phyloP scores from a whole-genome alignment of 2,797 vertebrate species.

The Cichlasoma orientale region DNA sequence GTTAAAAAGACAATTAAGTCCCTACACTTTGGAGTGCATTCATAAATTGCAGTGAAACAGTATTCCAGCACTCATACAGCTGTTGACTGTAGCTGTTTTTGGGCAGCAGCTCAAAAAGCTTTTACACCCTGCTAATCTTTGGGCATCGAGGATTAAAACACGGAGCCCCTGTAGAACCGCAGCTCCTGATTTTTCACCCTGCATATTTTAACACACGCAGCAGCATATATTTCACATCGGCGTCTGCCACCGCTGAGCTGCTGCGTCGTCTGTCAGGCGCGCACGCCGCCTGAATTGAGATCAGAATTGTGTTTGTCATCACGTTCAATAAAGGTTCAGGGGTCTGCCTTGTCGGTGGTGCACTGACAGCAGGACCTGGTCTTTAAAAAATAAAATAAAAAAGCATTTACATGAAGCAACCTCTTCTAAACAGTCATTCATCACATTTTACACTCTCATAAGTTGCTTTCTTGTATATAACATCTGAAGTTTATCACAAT shows the following conservation, averaged over 20 bases:
- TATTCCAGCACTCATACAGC: background rate
- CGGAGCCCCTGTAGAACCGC: background rate
- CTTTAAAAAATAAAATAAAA: background rate
- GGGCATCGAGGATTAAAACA: conserved; percentile 39
- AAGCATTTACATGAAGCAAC: background rate
- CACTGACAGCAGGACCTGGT: background rate
- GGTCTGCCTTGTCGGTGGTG: conserved; percentile 14
- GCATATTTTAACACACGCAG: conserved; percentile 60
- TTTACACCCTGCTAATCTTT: conserved; percentile 13
- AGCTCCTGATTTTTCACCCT: conserved; percentile 43
- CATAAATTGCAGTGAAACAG: background rate
- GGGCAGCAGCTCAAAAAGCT: background rate
- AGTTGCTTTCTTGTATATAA: background rate
- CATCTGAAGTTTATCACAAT: background rate
- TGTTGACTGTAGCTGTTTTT: background rate
- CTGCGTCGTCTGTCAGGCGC: conserved; percentile 42
- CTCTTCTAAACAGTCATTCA: background rate
- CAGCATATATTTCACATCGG: conserved; percentile 51
- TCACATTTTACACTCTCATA: background rate
- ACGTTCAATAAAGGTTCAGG: conserved; percentile 15
- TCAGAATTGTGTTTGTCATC: conserved; percentile 45
- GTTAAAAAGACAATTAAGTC: background rate
- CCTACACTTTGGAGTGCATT: background rate
- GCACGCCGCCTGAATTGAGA: conserved; percentile 36
- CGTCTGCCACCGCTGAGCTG: conserved; percentile 26